Percentiles rank a stretch among this genome's conserved stretches.
phyloP scores from a whole-genome alignment of 2,888 invertebrate genomes.

The Boloria selene region DNA sequence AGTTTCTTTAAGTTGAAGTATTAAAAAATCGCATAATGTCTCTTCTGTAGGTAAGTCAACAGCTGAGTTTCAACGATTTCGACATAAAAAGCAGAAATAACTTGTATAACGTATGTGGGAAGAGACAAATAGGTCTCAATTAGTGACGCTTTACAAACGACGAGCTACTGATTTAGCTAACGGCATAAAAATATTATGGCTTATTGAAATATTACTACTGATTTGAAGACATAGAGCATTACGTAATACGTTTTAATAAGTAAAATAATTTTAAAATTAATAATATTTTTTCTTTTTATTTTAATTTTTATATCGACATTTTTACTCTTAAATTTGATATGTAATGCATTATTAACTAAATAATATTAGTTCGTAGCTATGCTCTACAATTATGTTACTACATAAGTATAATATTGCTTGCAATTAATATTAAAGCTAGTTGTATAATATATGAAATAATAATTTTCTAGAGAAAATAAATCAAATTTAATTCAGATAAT shows the following conservation, averaged over 20 bases:
- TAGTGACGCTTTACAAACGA: slow-evolving; percentile 50
- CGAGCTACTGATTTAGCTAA: slow-evolving; percentile 35
- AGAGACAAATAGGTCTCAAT: slow-evolving; percentile 67
- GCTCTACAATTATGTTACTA: not conserved
- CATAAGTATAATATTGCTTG: too few relatives aligned
- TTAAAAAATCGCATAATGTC: not conserved
- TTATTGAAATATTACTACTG: slow-evolving; percentile 12
- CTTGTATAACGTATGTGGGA: slow-evolving; percentile 5
- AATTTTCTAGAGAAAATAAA: too few relatives aligned
- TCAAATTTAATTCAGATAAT: too few relatives aligned
- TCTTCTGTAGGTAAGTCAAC: too few relatives aligned
- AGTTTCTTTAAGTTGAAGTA: not conserved
- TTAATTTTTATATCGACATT: not conserved
- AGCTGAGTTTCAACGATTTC: not conserved
- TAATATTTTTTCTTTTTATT: too few relatives aligned
- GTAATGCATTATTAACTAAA: not conserved
- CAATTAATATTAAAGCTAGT: too few relatives aligned
- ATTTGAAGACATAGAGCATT: slow-evolving; percentile 7
- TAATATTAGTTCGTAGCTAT: not conserved
- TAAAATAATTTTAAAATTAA: too few relatives aligned
- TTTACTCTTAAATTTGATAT: too few relatives aligned
- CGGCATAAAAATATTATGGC: slow-evolving; percentile 16
- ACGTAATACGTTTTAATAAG: too few relatives aligned
- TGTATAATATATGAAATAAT: too few relatives aligned
- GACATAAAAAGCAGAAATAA: slow-evolving; percentile 30